Percentiles rank a stretch among this genome's conserved stretches.
Conservation (phyloP, 2,888 invertebrate species). For the Phragmatobia fuliginosa region DNA sequence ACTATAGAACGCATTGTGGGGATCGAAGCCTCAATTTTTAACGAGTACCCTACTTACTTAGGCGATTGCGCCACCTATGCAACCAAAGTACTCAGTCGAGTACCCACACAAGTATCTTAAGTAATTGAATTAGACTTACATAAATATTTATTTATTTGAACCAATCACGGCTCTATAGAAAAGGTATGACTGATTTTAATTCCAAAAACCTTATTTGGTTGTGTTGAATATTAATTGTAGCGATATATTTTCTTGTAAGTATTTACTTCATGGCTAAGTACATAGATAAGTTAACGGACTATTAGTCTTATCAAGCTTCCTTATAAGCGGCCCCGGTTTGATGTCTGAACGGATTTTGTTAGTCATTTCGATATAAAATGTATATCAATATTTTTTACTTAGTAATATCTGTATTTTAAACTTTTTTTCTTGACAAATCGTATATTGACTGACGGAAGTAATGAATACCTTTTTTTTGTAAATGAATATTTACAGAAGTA, state of each 20-base stretch:
- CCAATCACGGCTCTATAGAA: constrained; percentile 31
- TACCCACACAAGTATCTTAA: constrained; percentile 9
- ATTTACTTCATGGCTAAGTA: constrained; percentile 42
- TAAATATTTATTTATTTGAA: constrained; percentile 45
- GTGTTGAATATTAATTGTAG: constrained; percentile 44
- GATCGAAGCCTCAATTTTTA: not conserved
- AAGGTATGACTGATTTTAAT: constrained; percentile 48
- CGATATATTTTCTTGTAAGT: constrained; percentile 38
- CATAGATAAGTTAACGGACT: constrained; percentile 50
- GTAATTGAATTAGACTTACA: constrained; percentile 46
- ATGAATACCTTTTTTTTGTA: not conserved
- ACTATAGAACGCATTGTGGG: not conserved
- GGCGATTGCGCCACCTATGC: not conserved
- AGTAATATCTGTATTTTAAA: not conserved
- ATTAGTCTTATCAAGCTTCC: constrained; percentile 60
- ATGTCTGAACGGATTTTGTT: constrained; percentile 33
- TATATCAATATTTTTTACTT: not conserved
- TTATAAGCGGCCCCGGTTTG: constrained; percentile 49
- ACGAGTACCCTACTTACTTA: not conserved
- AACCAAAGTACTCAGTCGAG: not conserved
- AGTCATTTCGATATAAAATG: not conserved
- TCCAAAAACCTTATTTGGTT: constrained; percentile 40
- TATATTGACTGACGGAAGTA: not conserved
- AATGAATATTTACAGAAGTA: not conserved
- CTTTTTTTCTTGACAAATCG: not conserved